Base-by-base conservation (phyloP, 2,797 vertebrate species). In the Emydoidea blandingii region DNA sequence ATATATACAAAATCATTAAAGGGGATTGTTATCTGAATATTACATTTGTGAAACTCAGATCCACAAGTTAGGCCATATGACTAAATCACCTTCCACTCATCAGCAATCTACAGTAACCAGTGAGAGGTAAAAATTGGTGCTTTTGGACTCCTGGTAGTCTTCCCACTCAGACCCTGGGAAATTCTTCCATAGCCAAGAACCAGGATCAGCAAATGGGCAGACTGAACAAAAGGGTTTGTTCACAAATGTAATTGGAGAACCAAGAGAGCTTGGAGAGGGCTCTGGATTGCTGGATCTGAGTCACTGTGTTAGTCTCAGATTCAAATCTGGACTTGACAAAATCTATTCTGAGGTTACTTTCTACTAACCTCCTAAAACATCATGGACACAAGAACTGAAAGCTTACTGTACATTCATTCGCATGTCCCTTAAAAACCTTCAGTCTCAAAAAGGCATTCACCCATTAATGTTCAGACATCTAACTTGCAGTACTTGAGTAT, bases 271-370 rank as follows among this genome's bases (percentile, higher is more conserved):
- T 91, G 83, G 34, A 79, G 41, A 85, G 74, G 29, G 57, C 90
- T 89, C 78, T 59, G n/a, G 10, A 59, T 44, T 86, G 37, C 10
- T 89, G 37, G 49, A 91, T 89, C 49, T 85, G 11, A 81, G 90
- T 83, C 31, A 85, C 95, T 95, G 84, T 85, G 91, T 91, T 72
- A 14, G 14, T 89, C 93, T 93, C 47, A 89, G 62, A 85, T 14
- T 89, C 50, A 72, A 78, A 90, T 62, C 84, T 85, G 50, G 86
- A 91, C 83, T 95, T 90, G 84, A 94, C 87, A 94, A 95, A 95
- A 92, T 53, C 9, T 21, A 83, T 31, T 62, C 27, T 31, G 57
- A 62, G 57, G 29, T 50, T 89, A 76, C 2, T n/a, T 6, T 16
- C 74, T 81, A 91, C 84, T 91, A 95, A 89, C 12, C 79, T 93